A percentile compares a stretch with the other conserved stretches of the same genome.
These are phyloP conservation scores for Epizoanthus illoricatus DNA, from an alignment of 92 coral and sea anemone genomes.

Conservation along the genomic window DNA sequence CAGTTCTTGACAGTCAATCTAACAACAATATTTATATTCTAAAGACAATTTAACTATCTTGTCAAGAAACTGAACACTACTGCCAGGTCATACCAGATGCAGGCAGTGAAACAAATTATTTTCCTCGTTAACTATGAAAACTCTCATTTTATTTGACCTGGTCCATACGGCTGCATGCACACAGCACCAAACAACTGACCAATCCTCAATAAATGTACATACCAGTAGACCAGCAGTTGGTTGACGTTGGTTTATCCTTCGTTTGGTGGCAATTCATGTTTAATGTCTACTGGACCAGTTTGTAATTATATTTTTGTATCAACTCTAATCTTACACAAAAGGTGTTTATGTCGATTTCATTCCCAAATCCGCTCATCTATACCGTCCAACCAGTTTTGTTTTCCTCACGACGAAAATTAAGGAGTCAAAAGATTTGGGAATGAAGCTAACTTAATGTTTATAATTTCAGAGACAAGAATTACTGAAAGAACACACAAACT, in stretches of 20 bases:
- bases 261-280: background rate
- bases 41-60: background rate
- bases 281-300: background rate
- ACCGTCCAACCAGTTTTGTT: too few relatives aligned
- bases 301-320: background rate
- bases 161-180: background rate
- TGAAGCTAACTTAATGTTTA: too few relatives aligned
- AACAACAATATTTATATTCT: background rate
- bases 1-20: slow-evolving; percentile 1
- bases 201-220: too few relatives aligned
- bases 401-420: too few relatives aligned
- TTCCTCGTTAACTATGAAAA: background rate
- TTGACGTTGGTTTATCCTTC: background rate
- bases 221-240: background rate
- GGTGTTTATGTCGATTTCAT: background rate
- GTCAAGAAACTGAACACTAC: background rate
- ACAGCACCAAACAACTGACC: too few relatives aligned
- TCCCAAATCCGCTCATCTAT: background rate
- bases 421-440: too few relatives aligned
- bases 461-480: too few relatives aligned
- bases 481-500: too few relatives aligned
- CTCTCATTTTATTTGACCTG: background rate
- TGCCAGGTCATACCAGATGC: slow-evolving; percentile 38
- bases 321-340: background rate
- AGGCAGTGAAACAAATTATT: slow-evolving; percentile 28